Evolutionary conservation across 1,140 invertebrate genomes (phyloP), one percentile per base, ranked within the genome.

Genomic region (Brevipalpus yothersi): DNA sequence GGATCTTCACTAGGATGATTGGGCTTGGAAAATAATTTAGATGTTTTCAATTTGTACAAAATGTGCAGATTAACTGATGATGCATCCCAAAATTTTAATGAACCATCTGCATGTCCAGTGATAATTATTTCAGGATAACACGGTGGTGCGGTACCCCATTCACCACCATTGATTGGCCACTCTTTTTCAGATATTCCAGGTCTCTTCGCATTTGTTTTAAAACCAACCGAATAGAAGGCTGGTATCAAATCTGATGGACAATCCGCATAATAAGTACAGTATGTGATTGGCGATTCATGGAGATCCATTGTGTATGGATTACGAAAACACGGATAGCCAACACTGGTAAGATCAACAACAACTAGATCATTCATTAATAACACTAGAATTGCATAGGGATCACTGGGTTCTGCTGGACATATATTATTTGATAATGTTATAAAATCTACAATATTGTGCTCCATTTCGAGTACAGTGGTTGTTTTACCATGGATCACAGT

Each of bases 381-480:
- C 65, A 96, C 93, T 66, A 95, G 86, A 69, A 98, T 86, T 65
- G 88, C 91, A 73, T 93, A 93, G 54, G 94, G 93, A 71, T 97
- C 92, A 75, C 91, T 87, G 70, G 85, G 82, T 72, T 95, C 92
- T 92, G 75, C 58, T 19, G 62, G 49, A 58, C 58, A 97, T 31
- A 89, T 89, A 66, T 82, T 91, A 72, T 95, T 86, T 74, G 86
- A 93, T 21, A 95, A 75, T 40, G 85, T 86, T 66, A 96, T 82
- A 77, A 98, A 97, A 77, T 95, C 92, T 56, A 97, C 80, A 56
- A 99, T 90, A 69, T 83, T 86, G 73, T 96, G 89, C 69, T 98
- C 94, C 94, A 99, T 97, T 77, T 98, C 92, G 64, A 97, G 75
- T 56, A 96, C 90, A 2, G 92, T 96, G 47, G 89, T 94, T 62